A percentile compares a stretch with the other conserved stretches of the same genome.
These are phyloP conservation scores for Euphydryas editha DNA, from an alignment of 2,888 invertebrate species.

Conservation along the genomic window DNA sequence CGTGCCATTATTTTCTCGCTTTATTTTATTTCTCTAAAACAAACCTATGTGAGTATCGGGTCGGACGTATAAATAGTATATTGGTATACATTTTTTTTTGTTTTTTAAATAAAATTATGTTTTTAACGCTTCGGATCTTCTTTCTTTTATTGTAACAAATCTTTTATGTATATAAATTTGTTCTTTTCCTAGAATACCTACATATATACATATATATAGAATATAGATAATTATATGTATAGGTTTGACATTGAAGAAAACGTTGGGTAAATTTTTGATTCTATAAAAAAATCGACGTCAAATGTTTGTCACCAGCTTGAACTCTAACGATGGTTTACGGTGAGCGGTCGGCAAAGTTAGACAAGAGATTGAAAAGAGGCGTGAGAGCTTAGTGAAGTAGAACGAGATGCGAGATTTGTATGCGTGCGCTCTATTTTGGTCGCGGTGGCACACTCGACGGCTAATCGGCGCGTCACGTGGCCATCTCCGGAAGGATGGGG, in stretches of 20 bases:
- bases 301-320: slow-evolving; percentile 39
- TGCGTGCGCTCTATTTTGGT: slow-evolving; percentile 80
- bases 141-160: neutral
- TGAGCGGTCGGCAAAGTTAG: slow-evolving; percentile 50
- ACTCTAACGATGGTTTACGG: slow-evolving; percentile 44
- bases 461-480: slow-evolving; percentile 82
- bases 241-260: neutral
- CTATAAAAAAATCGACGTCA: slow-evolving; percentile 32
- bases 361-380: slow-evolving; percentile 56
- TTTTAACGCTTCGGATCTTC: neutral
- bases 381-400: slow-evolving; percentile 66
- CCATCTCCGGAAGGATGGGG: slow-evolving; percentile 79
- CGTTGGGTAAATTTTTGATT: neutral
- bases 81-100: neutral
- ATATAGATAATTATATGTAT: no score
- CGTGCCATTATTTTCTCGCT: slow-evolving; percentile 58
- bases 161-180: neutral
- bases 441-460: slow-evolving; percentile 78
- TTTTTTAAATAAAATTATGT: neutral
- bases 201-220: no score
- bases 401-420: slow-evolving; percentile 68
- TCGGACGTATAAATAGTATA: slow-evolving; percentile 29
- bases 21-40: slow-evolving; percentile 53
- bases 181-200: neutral
- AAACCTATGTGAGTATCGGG: slow-evolving; percentile 42